Evolutionary conservation across 2,113 vertebrate genomes (phyloP), one percentile per base, ranked within the genome.

Genomic region (Numenius arquata): DNA sequence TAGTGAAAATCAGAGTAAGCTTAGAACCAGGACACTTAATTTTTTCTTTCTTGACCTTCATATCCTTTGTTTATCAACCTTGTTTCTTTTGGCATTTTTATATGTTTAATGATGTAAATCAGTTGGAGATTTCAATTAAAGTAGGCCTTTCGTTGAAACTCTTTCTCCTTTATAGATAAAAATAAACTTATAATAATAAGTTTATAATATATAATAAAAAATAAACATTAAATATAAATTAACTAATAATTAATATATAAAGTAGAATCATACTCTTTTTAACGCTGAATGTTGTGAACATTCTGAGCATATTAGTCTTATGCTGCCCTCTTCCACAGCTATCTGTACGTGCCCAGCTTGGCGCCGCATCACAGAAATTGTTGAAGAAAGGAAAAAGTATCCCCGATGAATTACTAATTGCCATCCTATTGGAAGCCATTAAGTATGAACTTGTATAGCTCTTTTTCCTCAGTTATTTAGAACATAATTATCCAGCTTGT

Each of bases 391-490:
- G 99, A 84, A 96, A 96, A 53, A 91, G 92, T 41, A 90, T 99
- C 87, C 96, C 99, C 0, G 98, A 99, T 96, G 93, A 98, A 61
- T 94, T 99, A 61, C 90, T 99, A 27, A 88, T 99, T 71, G 97
- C 98, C 85, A 99, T 99, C 87, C 61, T 99, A 12, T 95, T 98
- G 59, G 98, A 99, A 81, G 98, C 98, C 12, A 98, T 99, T 94
- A 98, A 97, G 99, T 99, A 98, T 94, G 98, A 94, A 91, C 71
- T 36, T 41, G 9, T 48, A 18, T 61, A 91, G 32, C 22, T 93
- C 80, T 79, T 74, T 77, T 70, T 20, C 8, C 12, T 55, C 15
- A 32, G 22, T 89, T 84, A 40, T 48, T 80, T 76, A 38, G 47
- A 82, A 59, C 0, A 1, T 85, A 63, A 48, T 71, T 81, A 25